These are phyloP conservation scores for Percopsis transmontana DNA, from an alignment of 2,113 vertebrate genomes.

Conservation along the genomic window DNA sequence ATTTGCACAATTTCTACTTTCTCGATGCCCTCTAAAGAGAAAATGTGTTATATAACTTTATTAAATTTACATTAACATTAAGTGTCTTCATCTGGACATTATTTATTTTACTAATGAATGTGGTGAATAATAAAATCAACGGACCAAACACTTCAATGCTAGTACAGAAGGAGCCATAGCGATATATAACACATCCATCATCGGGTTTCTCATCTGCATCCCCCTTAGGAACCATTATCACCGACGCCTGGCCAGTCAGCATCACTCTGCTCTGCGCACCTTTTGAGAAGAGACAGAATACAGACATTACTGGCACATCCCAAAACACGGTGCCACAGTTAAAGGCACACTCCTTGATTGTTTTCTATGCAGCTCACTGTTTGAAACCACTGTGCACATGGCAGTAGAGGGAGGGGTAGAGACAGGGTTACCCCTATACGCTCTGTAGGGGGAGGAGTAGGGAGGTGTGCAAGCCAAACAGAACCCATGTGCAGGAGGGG, in stretches of 20 bases:
- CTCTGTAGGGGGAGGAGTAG: too few relatives aligned
- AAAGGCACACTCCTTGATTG: too few relatives aligned
- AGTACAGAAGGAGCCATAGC: slow-evolving; percentile 89
- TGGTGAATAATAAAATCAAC: slow-evolving; percentile 40
- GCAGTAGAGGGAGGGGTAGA: too few relatives aligned
- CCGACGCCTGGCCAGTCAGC: slow-evolving; percentile 29
- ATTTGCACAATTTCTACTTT: slow-evolving; percentile 87
- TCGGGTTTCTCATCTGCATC: slow-evolving; percentile 62
- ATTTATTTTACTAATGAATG: background rate
- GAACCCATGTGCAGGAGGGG: too few relatives aligned
- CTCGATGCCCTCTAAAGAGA: slow-evolving; percentile 87
- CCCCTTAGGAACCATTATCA: slow-evolving; percentile 76
- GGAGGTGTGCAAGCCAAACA: too few relatives aligned
- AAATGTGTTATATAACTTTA: background rate
- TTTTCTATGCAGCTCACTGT: too few relatives aligned
- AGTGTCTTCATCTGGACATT: background rate
- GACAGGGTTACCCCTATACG: too few relatives aligned
- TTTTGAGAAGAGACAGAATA: slow-evolving; percentile 10
- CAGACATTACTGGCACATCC: background rate
- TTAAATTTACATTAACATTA: background rate
- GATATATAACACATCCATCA: slow-evolving; percentile 84
- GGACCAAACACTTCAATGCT: slow-evolving; percentile 86
- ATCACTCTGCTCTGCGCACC: slow-evolving; percentile 26
- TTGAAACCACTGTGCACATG: too few relatives aligned
- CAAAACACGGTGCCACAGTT: background rate